Percentiles rank a stretch among this genome's conserved stretches.
phyloP scores from a whole-genome alignment of 2,113 vertebrate genomes.

The Chinchilla lanigera region DNA sequence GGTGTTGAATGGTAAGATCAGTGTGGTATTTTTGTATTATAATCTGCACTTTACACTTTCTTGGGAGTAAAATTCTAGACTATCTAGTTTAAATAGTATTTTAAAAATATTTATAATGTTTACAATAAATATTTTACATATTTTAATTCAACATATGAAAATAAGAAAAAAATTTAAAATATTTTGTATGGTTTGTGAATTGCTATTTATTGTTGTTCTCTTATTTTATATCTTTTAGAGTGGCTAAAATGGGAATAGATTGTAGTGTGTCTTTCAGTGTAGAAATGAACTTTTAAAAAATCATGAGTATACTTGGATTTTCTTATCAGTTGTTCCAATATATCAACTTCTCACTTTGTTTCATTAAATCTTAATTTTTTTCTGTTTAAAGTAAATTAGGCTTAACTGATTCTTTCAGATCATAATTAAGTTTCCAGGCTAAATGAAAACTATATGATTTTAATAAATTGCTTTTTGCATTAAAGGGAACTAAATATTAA shows the following conservation, averaged over 20 bases:
- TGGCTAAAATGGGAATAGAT: conserved; percentile 70
- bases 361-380: conserved; percentile 40
- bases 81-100: conserved; percentile 80
- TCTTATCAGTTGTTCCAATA: conserved; percentile 41
- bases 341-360: conserved; percentile 51
- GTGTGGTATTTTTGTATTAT: conserved; percentile 92
- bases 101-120: conserved; percentile 82
- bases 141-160: conserved; percentile 82
- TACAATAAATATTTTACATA: conserved; percentile 85
- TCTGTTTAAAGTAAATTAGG: conserved; percentile 49
- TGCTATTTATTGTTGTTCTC: conserved; percentile 66
- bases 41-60: conserved; percentile 92
- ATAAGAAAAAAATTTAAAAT: conserved; percentile 80
- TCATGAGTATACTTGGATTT: conserved; percentile 52
- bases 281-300: conserved; percentile 71
- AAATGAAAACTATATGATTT: conserved; percentile 75
- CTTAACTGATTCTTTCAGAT: conserved; percentile 58
- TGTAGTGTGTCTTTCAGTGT: conserved; percentile 72
- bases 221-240: conserved; percentile 79
- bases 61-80: conserved; percentile 81
- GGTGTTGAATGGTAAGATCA: conserved; percentile 87
- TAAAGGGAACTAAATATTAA: conserved; percentile 42
- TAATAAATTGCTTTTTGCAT: conserved; percentile 69
- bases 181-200: conserved; percentile 85
- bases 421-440: conserved; percentile 71